Conservation (phyloP, 2,797 vertebrate genomes). For the Erithacus rubecula region DNA sequence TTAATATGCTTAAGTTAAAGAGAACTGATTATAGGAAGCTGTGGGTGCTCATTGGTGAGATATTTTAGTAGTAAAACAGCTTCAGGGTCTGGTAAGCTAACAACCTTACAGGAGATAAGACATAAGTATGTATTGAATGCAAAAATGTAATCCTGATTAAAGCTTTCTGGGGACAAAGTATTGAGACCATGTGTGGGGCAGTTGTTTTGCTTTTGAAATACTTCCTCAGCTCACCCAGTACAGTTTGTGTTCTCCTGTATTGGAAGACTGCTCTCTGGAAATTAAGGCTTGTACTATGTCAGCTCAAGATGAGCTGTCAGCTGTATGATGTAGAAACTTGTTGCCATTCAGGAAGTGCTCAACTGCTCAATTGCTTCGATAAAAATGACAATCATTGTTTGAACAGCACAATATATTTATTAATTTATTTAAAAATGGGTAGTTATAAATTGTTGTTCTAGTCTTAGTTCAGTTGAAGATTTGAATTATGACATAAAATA, state of each 20-base stretch:
- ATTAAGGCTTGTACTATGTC: not conserved
- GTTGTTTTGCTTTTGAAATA: not conserved
- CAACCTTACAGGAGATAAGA: not conserved
- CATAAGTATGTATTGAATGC: not conserved
- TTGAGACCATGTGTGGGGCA: accelerated
- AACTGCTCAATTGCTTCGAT: not conserved
- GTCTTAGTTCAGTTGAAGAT: not conserved
- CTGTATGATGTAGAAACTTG: not conserved
- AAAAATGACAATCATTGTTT: not conserved
- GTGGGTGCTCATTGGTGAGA: not conserved
- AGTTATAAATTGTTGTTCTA: not conserved
- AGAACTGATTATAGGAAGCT: constrained; percentile 17
- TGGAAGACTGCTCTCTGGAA: not conserved
- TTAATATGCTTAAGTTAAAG: constrained; percentile 30
- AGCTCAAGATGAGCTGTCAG: not conserved
- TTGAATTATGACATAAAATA: not conserved
- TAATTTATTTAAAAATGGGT: not conserved
- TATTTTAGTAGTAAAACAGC: constrained; percentile 15
- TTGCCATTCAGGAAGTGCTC: not conserved
- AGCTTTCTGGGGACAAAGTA: not conserved
- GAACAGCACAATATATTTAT: not conserved
- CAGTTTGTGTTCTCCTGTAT: not conserved
- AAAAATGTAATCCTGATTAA: not conserved
- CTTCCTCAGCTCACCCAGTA: not conserved
- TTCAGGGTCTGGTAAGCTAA: not conserved